Base-by-base conservation (phyloP, 2,888 invertebrate genomes). In the Drosophila paracracens region DNA sequence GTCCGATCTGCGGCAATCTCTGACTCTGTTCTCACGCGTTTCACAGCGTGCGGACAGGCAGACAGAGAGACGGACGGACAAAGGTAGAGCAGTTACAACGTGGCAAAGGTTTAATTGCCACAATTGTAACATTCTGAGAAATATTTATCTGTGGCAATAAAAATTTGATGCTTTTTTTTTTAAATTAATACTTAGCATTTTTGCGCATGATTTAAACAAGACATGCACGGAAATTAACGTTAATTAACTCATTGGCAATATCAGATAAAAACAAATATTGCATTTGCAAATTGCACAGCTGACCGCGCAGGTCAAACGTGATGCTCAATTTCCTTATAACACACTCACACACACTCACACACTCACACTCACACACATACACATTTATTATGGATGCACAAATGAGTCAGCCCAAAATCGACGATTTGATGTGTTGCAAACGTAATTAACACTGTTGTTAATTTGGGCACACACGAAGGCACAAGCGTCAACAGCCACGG, bases 381-480 rank as follows among this genome's bases (percentile, higher is more conserved):
- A 52, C 48, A 61, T 18, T 46, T 16, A 25, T 25, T 25, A 25
- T 43, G 21, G 11, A 51, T 7, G 21, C 21, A 48, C n/a, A 64
- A 11, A 51, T 27, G n/a, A 25, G 18, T 36, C 33, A 57, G 10
- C 64, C 63, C 61, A 48, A 35, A 66, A 56, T 31, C 50, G 69
- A 73, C 74, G 75, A 84, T 70, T 68, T 75, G 61, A 71, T 65
- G 69, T 69, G 70, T 74, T 79, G 58, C 68, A 64, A 72, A 65
- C 51, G 56, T 74, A 86, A 88, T 83, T 86, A 83, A 88, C 65
- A 86, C 83, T 76, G 80, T 88, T 82, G 80, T 79, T 82, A 71
- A 53, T 76, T 67, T 81, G 67, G 80, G 53, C 74, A 76, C 63
- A 68, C 68, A 68, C 76, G 64, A 69, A 64, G 70, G 57, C 50